A percentile compares a stretch with the other conserved stretches of the same genome.
These are phyloP conservation scores for Cephalopachus bancanus DNA, from an alignment of 2,797 vertebrate species.

Conservation along the genomic window DNA sequence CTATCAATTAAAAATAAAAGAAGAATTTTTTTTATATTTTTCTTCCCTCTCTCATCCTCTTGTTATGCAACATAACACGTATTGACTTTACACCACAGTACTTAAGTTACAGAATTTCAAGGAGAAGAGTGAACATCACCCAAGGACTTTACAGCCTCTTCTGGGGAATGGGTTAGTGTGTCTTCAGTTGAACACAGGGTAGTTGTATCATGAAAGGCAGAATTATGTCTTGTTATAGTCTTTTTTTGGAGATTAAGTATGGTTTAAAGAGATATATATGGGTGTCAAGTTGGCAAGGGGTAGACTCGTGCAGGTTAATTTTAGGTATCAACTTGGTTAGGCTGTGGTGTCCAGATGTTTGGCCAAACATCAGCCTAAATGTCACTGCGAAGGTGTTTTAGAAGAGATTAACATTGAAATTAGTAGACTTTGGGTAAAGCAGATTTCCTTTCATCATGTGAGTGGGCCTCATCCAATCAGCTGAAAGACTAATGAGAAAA, in stretches of 20 bases:
- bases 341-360: not conserved
- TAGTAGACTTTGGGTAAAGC: not conserved
- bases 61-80: not conserved
- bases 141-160: not conserved
- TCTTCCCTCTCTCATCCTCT: not conserved
- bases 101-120: not conserved
- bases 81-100: not conserved
- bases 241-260: not conserved
- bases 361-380: not conserved
- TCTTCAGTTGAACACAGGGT: not conserved
- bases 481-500: not conserved
- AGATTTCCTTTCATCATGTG: not conserved
- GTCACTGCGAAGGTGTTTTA: not conserved
- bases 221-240: not conserved
- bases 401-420: not conserved
- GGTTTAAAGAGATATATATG: not conserved
- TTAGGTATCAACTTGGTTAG: not conserved
- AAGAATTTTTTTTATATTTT: not conserved
- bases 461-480: not conserved
- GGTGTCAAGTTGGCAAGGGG: not conserved
- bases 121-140: not conserved
- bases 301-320: not conserved
- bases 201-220: not conserved
- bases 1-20: not conserved
- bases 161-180: not conserved